Conservation (phyloP, 2,797 vertebrate genomes). For the Falco rusticolus region DNA sequence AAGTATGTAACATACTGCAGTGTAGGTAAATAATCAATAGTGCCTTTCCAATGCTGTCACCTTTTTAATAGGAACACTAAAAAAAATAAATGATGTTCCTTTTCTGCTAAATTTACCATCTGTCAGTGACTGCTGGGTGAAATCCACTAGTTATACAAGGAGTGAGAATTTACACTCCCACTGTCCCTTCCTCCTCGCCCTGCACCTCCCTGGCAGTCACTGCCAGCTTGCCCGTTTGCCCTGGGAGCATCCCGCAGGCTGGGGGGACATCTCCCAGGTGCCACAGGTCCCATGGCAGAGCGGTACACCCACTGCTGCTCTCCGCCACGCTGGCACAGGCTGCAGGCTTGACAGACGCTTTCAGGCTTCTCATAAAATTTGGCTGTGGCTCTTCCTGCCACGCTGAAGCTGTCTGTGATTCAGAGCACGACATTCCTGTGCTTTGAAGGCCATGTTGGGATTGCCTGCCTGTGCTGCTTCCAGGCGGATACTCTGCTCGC, state of each 20-base stretch:
- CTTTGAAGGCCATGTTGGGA: background rate
- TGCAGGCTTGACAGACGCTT: background rate
- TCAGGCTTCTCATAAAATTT: background rate
- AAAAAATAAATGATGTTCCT: background rate
- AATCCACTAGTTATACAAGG: background rate
- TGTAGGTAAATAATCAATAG: background rate
- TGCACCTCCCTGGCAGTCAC: background rate
- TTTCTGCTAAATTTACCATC: background rate
- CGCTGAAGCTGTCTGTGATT: background rate
- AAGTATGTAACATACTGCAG: background rate
- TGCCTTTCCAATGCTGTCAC: background rate
- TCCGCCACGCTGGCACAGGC: fast-evolving
- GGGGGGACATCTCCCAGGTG: background rate
- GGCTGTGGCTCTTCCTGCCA: background rate
- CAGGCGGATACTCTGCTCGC: background rate
- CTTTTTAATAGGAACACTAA: background rate
- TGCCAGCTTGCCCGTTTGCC: background rate
- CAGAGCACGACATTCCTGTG: background rate
- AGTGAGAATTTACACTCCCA: background rate
- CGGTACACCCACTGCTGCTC: background rate
- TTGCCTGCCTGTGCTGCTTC: background rate
- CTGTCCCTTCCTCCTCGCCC: background rate
- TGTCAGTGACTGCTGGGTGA: background rate
- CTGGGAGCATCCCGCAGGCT: background rate
- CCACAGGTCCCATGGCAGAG: background rate